Evolutionary conservation across 2,113 vertebrate genomes (phyloP).

Genomic region (Thunnus thynnus): DNA sequence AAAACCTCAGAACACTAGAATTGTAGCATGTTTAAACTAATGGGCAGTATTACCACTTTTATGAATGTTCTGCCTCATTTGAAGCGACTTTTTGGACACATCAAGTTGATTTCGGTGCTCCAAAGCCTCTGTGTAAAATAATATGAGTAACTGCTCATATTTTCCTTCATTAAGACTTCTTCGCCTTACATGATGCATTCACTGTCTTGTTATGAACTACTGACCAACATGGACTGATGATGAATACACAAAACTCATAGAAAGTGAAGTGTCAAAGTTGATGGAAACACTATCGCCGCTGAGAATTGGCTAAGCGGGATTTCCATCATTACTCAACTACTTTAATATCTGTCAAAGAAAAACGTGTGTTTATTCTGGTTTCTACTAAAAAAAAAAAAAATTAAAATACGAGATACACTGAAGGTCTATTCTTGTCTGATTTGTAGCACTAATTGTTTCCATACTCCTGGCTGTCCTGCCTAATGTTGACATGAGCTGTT

Average conservation of each 20-base stretch:
- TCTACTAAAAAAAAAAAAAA: constrained; percentile 9
- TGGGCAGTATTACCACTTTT: constrained; percentile 55
- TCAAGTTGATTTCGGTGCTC: constrained; percentile 41
- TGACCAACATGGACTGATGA: constrained; percentile 21
- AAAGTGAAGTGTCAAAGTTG: constrained; percentile 27
- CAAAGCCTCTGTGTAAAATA: constrained; percentile 42
- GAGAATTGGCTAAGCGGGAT: background rate
- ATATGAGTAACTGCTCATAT: constrained; percentile 48
- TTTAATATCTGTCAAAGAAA: background rate
- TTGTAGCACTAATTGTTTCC: constrained; percentile 56
- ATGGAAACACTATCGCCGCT: constrained; percentile 22
- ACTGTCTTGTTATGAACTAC: constrained; percentile 43
- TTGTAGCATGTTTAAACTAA: constrained; percentile 59
- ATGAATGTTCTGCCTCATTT: constrained; percentile 76
- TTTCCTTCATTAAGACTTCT: constrained; percentile 55
- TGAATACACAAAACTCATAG: constrained; percentile 6
- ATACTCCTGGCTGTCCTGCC: constrained; percentile 46
- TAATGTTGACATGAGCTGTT: constrained; percentile 49
- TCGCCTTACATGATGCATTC: constrained; percentile 43
- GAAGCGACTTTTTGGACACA: constrained; percentile 63
- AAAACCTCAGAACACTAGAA: constrained; percentile 60
- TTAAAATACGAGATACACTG: constrained; percentile 38
- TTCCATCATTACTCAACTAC: background rate
- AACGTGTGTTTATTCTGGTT: constrained; percentile 18
- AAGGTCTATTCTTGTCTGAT: constrained; percentile 10